Percentiles rank a stretch among this genome's conserved stretches.
These are phyloP conservation scores for Eulacestoma nigropectus DNA, from an alignment of 2,113 vertebrate genomes.

Conservation along the genomic window DNA sequence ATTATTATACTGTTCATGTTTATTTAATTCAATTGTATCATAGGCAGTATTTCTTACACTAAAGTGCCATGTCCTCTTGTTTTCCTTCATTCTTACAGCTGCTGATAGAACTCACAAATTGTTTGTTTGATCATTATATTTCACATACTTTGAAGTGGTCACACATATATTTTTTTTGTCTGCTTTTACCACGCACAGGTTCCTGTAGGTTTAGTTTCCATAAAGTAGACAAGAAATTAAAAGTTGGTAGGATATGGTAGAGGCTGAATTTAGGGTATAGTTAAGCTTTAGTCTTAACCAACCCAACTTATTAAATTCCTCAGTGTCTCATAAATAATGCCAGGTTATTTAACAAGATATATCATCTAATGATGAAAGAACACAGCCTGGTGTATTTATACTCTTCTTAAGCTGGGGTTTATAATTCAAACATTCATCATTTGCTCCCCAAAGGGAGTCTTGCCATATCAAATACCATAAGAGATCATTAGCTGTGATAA, in stretches of 20 bases:
- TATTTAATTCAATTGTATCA: not conserved
- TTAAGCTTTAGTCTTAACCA: not conserved
- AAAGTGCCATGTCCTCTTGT: not conserved
- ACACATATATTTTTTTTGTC: not conserved
- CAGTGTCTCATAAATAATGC: not conserved
- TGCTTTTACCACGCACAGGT: not conserved
- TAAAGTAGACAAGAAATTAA: not conserved
- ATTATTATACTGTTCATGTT: not conserved
- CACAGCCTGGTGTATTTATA: not conserved
- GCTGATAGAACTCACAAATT: not conserved
- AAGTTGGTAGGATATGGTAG: not conserved
- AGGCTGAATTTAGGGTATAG: not conserved
- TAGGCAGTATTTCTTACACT: not conserved
- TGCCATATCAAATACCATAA: not conserved
- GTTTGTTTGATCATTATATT: not conserved
- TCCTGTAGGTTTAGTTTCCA: not conserved
- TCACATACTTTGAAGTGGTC: not conserved
- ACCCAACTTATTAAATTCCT: not conserved
- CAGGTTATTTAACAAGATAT: not conserved
- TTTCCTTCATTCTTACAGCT: not conserved
- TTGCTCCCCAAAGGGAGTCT: not conserved
- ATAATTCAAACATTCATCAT: not conserved
- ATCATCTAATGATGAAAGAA: not conserved
- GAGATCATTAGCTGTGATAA: not conserved
- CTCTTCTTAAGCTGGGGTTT: not conserved